Percentiles rank a stretch among this genome's conserved stretches.
Conservation (phyloP, 2,797 vertebrate species). For the Nyctalus aviator region DNA sequence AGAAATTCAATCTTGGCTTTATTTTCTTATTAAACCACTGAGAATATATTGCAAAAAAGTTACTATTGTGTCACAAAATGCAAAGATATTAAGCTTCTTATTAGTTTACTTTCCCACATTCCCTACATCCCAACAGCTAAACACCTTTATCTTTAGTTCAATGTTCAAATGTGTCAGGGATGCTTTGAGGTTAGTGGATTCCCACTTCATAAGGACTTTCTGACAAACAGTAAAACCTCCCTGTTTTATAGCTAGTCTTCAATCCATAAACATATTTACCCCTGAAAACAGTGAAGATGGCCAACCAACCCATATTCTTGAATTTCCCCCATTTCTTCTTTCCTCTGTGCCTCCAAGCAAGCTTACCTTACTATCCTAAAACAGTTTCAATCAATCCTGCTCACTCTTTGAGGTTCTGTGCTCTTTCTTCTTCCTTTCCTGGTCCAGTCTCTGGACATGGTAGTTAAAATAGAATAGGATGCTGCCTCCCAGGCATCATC, state of each 20-base stretch:
- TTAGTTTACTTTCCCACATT: not conserved
- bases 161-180: not conserved
- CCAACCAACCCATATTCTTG: not conserved
- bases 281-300: not conserved
- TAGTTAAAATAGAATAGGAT: not conserved
- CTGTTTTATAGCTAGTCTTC: not conserved
- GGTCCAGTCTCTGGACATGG: not conserved
- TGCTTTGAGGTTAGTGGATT: not conserved
- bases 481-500: not conserved
- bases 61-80: not conserved
- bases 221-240: not conserved
- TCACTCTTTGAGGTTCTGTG: not conserved
- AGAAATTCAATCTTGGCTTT: constrained; percentile 10
- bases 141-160: not conserved
- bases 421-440: not conserved
- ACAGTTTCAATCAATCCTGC: fast-evolving
- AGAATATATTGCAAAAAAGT: not conserved
- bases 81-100: not conserved
- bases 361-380: not conserved
- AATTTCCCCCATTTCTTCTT: not conserved
- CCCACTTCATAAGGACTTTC: not conserved
- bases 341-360: not conserved
- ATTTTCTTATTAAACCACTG: not conserved
- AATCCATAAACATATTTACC: not conserved
- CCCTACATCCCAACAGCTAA: no score